Percentiles rank a stretch among this genome's conserved stretches.
Conservation (phyloP, 1,140 invertebrate species). For the Drosophila melanica region DNA sequence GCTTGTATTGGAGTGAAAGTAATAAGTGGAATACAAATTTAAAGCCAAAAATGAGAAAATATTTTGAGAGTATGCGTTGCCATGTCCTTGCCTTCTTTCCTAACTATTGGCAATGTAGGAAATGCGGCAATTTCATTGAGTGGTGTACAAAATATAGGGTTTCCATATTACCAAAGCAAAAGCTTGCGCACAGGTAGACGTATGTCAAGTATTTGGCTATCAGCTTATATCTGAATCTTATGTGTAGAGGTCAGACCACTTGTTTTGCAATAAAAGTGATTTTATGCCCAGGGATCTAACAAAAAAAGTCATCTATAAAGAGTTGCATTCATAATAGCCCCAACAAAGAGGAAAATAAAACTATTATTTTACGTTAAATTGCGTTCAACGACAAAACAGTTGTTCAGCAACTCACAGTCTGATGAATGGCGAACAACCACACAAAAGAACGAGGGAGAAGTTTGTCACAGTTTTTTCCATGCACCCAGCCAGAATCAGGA, state of each 20-base stretch:
- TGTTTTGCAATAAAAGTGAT: neutral
- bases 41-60: too few species aligned
- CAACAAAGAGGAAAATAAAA: conserved; percentile 19
- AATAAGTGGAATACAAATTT: too few species aligned
- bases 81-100: too few species aligned
- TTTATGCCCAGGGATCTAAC: neutral
- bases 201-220: too few species aligned
- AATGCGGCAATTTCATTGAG: too few species aligned
- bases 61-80: too few species aligned
- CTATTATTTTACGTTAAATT: conserved; percentile 39
- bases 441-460: conserved; percentile 3
- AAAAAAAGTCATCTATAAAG: conserved; percentile 26
- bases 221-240: too few species aligned
- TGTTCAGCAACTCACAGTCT: conserved; percentile 17
- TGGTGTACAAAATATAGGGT: too few species aligned
- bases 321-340: conserved; percentile 25
- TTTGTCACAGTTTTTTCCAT: conserved; percentile 19
- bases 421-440: conserved; percentile 1
- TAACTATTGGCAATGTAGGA: too few species aligned
- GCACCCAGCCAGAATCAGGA: conserved; percentile 20
- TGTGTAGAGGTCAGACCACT: neutral
- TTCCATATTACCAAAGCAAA: too few species aligned
- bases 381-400: conserved; percentile 18
- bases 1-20: too few species aligned
- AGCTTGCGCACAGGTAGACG: too few species aligned